Evolutionary conservation across 2,888 invertebrate species (phyloP).

Genomic region (Byasa hedistus): DNA sequence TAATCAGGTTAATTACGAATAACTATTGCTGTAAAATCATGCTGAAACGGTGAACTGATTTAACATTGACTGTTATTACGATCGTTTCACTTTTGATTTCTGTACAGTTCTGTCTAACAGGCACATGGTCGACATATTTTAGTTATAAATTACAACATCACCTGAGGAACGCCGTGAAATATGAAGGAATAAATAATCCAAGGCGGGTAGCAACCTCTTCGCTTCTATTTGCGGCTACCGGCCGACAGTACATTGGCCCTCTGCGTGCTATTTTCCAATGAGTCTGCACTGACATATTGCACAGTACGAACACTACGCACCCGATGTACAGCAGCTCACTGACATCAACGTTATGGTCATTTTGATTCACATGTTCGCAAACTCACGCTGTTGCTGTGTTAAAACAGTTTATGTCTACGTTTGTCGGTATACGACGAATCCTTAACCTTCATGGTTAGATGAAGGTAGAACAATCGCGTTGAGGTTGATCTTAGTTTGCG

Average conservation of each 20-base stretch:
- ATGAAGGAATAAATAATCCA: constrained; percentile 57
- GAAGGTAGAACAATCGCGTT: too few species aligned
- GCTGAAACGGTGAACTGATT: too few species aligned
- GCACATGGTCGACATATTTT: too few species aligned
- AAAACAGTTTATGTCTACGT: too few species aligned
- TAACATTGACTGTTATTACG: too few species aligned
- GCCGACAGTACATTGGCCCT: constrained; percentile 71
- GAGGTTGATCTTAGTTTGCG: too few species aligned
- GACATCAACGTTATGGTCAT: background rate
- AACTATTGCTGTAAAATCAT: too few species aligned
- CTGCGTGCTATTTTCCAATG: constrained; percentile 67
- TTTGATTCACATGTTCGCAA: constrained; percentile 9
- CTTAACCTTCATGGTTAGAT: too few species aligned
- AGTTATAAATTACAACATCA: background rate
- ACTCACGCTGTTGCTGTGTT: background rate
- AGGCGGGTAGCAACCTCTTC: constrained; percentile 69
- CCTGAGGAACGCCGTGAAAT: constrained; percentile 39
- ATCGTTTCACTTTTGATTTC: too few species aligned
- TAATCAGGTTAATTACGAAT: too few species aligned
- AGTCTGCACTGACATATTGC: constrained; percentile 57
- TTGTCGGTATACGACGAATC: too few species aligned
- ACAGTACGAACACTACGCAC: constrained; percentile 33
- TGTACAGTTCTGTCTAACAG: too few species aligned
- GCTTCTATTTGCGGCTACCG: constrained; percentile 68
- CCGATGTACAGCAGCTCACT: background rate